These are phyloP conservation scores for Lophotis ruficrista DNA, from an alignment of 2,113 vertebrate species.

Conservation along the genomic window DNA sequence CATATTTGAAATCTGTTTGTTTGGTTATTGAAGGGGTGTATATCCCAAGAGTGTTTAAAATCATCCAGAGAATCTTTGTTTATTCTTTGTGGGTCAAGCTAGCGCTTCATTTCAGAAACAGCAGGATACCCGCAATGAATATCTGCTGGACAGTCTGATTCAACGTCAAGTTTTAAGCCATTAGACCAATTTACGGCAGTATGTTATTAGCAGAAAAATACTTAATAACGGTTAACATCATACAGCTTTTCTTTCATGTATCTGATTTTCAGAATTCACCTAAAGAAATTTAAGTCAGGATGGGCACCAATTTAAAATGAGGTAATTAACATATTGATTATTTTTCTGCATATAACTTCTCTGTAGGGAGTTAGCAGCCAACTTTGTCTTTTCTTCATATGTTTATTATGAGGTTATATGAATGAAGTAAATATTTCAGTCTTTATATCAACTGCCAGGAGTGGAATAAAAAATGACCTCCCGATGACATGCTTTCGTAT, in stretches of 20 bases:
- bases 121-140: not conserved
- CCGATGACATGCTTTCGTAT: not conserved
- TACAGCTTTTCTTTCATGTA: not conserved
- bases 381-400: not conserved
- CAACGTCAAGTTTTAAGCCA: not conserved
- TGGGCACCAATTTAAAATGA: not conserved
- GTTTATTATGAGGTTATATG: not conserved
- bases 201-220: not conserved
- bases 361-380: not conserved
- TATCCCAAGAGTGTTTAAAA: slow-evolving; percentile 40
- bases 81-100: slow-evolving; percentile 26
- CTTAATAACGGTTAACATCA: not conserved
- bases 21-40: not conserved
- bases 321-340: not conserved
- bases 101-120: slow-evolving; percentile 48
- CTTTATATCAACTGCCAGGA: not conserved
- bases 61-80: slow-evolving; percentile 14
- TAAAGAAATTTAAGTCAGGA: not conserved
- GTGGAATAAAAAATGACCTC: not conserved
- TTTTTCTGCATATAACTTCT: not conserved
- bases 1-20: not conserved
- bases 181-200: not conserved
- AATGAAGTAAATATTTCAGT: not conserved
- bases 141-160: not conserved
- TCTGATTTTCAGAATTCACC: not conserved